Percentiles rank a stretch among this genome's conserved stretches.
phyloP scores from a whole-genome alignment of 2,113 vertebrate genomes.

The Perccottus glenii region DNA sequence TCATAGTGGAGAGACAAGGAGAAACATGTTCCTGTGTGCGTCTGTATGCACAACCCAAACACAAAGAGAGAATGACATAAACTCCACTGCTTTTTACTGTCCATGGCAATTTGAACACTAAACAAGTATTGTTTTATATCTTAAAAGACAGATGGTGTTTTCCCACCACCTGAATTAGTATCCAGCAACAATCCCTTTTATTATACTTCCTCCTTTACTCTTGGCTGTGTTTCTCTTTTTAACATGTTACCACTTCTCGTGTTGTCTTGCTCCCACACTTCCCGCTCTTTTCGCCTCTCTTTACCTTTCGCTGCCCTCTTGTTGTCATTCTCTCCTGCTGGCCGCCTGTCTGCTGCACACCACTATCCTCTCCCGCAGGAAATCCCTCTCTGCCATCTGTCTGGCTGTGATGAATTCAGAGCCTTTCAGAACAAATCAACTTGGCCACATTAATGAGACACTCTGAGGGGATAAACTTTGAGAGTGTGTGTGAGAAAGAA shows the following conservation, averaged over 20 bases:
- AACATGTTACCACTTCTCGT: background rate
- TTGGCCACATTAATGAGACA: slow-evolving; percentile 66
- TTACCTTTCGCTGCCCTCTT: background rate
- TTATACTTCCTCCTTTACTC: slow-evolving; percentile 14
- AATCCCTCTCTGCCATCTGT: slow-evolving; percentile 71
- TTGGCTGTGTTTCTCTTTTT: background rate
- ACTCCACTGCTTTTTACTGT: slow-evolving; percentile 28
- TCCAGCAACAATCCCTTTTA: slow-evolving; percentile 13
- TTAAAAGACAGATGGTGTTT: slow-evolving; percentile 38
- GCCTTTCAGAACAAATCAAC: slow-evolving; percentile 64
- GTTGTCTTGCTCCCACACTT: background rate
- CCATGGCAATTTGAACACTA: slow-evolving; percentile 20
- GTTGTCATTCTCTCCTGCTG: background rate
- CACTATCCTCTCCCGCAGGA: slow-evolving; percentile 50
- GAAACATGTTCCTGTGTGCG: slow-evolving; percentile 52
- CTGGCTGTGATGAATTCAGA: slow-evolving; percentile 58
- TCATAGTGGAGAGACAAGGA: slow-evolving; percentile 64
- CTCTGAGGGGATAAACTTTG: slow-evolving; percentile 56
- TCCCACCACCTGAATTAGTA: slow-evolving; percentile 23
- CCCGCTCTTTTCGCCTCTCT: background rate
- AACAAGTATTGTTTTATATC: background rate
- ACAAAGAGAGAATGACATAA: slow-evolving; percentile 12
- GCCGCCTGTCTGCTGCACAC: slow-evolving; percentile 4
- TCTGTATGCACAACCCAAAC: slow-evolving; percentile 9
- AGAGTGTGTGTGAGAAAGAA: slow-evolving; percentile 10